These are phyloP conservation scores for Sinopyrophorus schimmeli DNA, from an alignment of 2,888 invertebrate genomes.

Conservation along the genomic window DNA sequence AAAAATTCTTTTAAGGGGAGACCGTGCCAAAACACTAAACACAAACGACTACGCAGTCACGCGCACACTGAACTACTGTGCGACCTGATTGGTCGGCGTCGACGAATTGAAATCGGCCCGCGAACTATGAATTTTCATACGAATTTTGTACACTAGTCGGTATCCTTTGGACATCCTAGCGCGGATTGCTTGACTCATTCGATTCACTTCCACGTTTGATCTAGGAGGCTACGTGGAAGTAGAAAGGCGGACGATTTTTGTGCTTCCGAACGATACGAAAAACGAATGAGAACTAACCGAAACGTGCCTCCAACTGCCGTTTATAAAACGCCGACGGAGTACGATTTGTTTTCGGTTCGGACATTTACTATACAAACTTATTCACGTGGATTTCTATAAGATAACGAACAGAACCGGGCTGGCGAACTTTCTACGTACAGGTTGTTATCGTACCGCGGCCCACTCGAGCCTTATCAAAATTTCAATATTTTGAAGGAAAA, in stretches of 20 bases:
- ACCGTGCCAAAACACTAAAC: constrained; percentile 21
- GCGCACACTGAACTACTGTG: constrained; percentile 20
- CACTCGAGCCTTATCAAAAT: too few relatives aligned
- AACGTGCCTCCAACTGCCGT: constrained; percentile 6
- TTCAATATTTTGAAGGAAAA: too few relatives aligned
- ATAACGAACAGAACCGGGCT: constrained; percentile 1
- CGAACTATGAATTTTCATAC: constrained; percentile 31
- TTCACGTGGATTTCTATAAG: constrained; percentile 15
- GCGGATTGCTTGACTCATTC: constrained; percentile 25
- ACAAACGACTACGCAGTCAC: constrained; percentile 23
- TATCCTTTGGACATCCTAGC: constrained; percentile 24
- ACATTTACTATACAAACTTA: too few relatives aligned
- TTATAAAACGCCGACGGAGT: constrained; percentile 3
- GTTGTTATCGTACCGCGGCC: too few relatives aligned
- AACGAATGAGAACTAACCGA: constrained; percentile 3
- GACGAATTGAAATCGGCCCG: constrained; percentile 21
- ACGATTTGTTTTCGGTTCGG: constrained; percentile 5
- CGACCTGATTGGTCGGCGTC: constrained; percentile 21
- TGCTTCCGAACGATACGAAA: too few relatives aligned
- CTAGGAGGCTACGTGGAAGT: constrained; percentile 10
- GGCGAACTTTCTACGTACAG: background rate
- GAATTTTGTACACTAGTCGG: constrained; percentile 24
- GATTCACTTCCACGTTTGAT: constrained; percentile 13
- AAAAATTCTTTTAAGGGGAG: constrained; percentile 8
- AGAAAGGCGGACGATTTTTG: constrained; percentile 2